phyloP scores from a whole-genome alignment of 2,113 vertebrate genomes.

The Mystacornis crossleyi region DNA sequence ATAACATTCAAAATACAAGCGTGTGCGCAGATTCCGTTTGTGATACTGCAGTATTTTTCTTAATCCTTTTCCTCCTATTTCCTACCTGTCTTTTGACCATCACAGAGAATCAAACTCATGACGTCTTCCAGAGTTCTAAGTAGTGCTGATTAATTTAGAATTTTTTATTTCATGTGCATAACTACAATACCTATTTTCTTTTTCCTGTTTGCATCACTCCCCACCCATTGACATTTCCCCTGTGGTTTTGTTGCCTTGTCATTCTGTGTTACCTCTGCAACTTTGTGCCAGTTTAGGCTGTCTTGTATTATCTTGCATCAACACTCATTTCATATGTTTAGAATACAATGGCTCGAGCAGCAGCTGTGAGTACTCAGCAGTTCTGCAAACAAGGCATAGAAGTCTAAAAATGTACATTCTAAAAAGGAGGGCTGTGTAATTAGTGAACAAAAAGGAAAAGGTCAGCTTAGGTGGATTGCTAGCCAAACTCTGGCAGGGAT shows the following conservation, averaged over 20 bases:
- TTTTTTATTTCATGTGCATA: not conserved
- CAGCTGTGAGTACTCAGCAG: slow-evolving; percentile 3
- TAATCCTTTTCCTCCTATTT: not conserved
- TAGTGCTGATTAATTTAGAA: not conserved
- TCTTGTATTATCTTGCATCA: not conserved
- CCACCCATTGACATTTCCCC: not conserved
- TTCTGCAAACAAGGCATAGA: not conserved
- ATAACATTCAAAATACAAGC: not conserved
- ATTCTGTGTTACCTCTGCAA: not conserved
- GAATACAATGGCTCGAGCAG: not conserved
- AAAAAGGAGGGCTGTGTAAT: not conserved
- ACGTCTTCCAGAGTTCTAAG: not conserved
- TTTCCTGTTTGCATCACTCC: not conserved
- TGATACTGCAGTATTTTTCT: not conserved
- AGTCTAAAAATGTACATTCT: slow-evolving; percentile 1
- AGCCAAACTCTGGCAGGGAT: not conserved
- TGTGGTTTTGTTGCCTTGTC: not conserved
- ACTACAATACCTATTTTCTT: not conserved
- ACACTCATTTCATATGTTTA: not conserved
- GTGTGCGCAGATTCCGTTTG: not conserved
- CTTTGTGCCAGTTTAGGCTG: not conserved
- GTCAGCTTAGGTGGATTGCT: slow-evolving; percentile 7
- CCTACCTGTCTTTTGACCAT: not conserved
- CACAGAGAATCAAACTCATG: not conserved
- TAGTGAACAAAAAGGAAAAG: not conserved